These are phyloP conservation scores for Acinonyx jubatus DNA, from an alignment of 2,113 vertebrate genomes.

Conservation along the genomic window DNA sequence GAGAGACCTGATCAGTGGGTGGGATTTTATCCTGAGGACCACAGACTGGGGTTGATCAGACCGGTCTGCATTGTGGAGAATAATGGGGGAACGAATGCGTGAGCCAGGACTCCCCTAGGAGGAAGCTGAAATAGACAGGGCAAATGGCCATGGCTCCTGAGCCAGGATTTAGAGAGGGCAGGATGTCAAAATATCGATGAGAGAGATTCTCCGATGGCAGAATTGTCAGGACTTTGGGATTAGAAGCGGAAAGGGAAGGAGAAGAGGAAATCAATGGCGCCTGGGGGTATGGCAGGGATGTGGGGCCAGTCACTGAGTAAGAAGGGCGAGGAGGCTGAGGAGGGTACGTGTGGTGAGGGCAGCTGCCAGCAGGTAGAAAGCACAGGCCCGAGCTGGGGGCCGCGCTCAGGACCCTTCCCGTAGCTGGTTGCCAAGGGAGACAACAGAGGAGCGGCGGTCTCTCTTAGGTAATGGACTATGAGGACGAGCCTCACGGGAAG, in stretches of 20 bases:
- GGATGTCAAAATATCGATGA: not conserved
- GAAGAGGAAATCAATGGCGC: not conserved
- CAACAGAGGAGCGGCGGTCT: no score
- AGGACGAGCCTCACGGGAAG: not conserved
- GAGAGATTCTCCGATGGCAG: not conserved
- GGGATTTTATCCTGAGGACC: not conserved
- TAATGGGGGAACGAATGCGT: no score
- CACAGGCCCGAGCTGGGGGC: not conserved
- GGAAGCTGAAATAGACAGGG: not conserved
- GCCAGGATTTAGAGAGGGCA: not conserved
- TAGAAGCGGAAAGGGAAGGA: not conserved
- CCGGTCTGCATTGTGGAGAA: no score
- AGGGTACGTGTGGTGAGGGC: rapidly evolving
- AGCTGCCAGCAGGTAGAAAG: not conserved
- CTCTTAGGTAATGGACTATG: rapidly evolving
- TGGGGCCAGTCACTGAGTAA: rapidly evolving
- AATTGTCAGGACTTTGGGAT: not conserved
- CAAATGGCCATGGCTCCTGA: not conserved
- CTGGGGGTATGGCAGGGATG: no score
- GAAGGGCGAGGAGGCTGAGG: rapidly evolving
- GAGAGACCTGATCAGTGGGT: not conserved
- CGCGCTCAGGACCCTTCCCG: not conserved
- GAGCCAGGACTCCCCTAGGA: no score
- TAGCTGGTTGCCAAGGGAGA: not conserved
- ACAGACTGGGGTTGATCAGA: rapidly evolving